These are phyloP conservation scores for Eumerus sabulonum DNA, from an alignment of 2,888 invertebrate species.

Conservation along the genomic window DNA sequence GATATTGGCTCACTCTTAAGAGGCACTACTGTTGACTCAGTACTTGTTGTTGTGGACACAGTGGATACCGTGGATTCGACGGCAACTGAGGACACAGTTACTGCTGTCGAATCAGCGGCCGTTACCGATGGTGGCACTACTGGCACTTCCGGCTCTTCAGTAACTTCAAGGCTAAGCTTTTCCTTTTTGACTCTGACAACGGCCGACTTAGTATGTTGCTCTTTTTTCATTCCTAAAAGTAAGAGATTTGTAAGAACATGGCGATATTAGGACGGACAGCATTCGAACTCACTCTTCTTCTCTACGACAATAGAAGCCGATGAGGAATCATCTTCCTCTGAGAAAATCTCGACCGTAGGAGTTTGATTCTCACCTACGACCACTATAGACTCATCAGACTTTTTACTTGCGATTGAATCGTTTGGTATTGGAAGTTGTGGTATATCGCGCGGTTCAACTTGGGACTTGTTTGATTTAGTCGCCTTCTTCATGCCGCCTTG, in stretches of 20 bases:
- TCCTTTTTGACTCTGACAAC: slow-evolving; percentile 50
- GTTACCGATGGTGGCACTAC: too few species aligned
- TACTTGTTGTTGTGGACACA: slow-evolving; percentile 35
- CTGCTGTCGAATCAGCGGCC: too few species aligned
- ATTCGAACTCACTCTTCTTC: slow-evolving; percentile 40
- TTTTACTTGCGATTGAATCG: slow-evolving; percentile 49
- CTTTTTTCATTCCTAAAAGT: slow-evolving; percentile 47
- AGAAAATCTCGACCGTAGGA: slow-evolving; percentile 69
- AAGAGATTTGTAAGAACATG: background rate
- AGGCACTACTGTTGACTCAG: slow-evolving; percentile 8
- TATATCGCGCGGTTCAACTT: too few species aligned
- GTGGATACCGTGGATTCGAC: slow-evolving; percentile 42
- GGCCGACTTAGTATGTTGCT: background rate
- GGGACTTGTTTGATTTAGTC: slow-evolving; percentile 21
- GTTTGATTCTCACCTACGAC: slow-evolving; percentile 63
- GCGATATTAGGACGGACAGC: background rate
- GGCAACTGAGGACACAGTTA: slow-evolving; percentile 12
- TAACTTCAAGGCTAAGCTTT: slow-evolving; percentile 18
- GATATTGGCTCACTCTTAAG: slow-evolving; percentile 68
- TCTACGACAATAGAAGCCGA: slow-evolving; percentile 28
- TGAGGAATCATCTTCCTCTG: slow-evolving; percentile 64
- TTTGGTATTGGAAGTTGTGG: background rate
- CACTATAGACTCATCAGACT: slow-evolving; percentile 69
- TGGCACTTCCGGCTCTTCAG: background rate
- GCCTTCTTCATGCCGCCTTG: slow-evolving; percentile 64